Percentiles rank a stretch among this genome's conserved stretches.
These are phyloP conservation scores for Pocillopora verrucosa DNA, from an alignment of 64 coral and sea anemone genomes.

Conservation along the genomic window DNA sequence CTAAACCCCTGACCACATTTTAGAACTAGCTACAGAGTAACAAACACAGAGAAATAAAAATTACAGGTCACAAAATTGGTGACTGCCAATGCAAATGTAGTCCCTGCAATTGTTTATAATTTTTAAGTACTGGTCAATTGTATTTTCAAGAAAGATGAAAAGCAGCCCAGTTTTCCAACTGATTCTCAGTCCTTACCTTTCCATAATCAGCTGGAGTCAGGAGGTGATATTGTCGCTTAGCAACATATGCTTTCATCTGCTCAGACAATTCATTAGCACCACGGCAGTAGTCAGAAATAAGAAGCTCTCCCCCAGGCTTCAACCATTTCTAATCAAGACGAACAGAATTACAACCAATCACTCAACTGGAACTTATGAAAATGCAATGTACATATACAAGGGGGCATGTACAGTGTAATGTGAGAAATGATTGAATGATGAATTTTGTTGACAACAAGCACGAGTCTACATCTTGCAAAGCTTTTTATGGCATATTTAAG, in stretches of 20 bases:
- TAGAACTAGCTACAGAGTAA: too few relatives aligned
- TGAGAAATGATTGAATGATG: neutral
- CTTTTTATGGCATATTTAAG: too few relatives aligned
- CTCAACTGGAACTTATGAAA: neutral
- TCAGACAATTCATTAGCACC: slow-evolving; percentile 65
- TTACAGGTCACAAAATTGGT: too few relatives aligned
- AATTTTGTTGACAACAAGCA: too few relatives aligned
- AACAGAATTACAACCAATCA: neutral
- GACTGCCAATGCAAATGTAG: too few relatives aligned
- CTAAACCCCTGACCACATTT: too few relatives aligned
- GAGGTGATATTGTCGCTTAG: slow-evolving; percentile 82
- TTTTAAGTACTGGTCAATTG: too few relatives aligned
- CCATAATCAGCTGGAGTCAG: slow-evolving; percentile 68
- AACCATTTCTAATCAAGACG: slow-evolving; percentile 85
- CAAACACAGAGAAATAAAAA: too few relatives aligned
- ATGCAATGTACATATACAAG: neutral
- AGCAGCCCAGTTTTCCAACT: too few relatives aligned
- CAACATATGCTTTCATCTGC: slow-evolving; percentile 78
- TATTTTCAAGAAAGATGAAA: too few relatives aligned
- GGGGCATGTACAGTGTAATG: neutral
- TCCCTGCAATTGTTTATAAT: too few relatives aligned
- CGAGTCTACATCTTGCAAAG: neutral
- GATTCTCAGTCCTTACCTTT: slow-evolving; percentile 39
- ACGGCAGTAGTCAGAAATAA: slow-evolving; percentile 95
- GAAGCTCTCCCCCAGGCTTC: slow-evolving; percentile 89